These are phyloP conservation scores for Brachynemurus nebulosus DNA, from an alignment of 2,888 invertebrate species.

Conservation along the genomic window DNA sequence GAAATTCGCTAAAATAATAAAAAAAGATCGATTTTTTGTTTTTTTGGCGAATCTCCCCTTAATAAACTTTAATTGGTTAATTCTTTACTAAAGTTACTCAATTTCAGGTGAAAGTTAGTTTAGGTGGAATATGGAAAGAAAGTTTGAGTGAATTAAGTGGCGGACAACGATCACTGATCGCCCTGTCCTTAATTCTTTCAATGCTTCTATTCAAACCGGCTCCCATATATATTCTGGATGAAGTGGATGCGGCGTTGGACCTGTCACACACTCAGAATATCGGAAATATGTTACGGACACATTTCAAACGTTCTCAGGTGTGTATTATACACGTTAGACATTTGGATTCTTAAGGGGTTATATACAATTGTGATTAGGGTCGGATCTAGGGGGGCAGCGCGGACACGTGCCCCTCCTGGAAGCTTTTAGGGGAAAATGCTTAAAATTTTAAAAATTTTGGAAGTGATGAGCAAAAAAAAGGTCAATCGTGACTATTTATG, in stretches of 20 bases:
- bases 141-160: slow-evolving; percentile 91
- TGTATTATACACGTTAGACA: slow-evolving; percentile 7
- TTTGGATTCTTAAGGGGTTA: neutral
- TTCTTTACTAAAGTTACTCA: no score
- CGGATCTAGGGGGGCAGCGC: no score
- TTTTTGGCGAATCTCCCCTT: no score
- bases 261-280: slow-evolving; percentile 98
- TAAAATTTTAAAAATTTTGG: no score
- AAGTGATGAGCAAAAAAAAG: no score
- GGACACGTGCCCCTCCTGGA: neutral
- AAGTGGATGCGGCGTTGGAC: slow-evolving; percentile 97
- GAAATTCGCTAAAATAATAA: no score
- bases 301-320: slow-evolving; percentile 80
- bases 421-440: no score
- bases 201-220: slow-evolving; percentile 96
- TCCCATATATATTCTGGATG: slow-evolving; percentile 95
- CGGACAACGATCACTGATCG: slow-evolving; percentile 91
- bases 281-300: slow-evolving; percentile 81
- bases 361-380: no score
- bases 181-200: slow-evolving; percentile 87
- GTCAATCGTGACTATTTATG: no score
- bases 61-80: no score
- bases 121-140: slow-evolving; percentile 92
- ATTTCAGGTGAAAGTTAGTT: slow-evolving; percentile 62
- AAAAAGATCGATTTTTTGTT: no score